Percentiles rank a stretch among this genome's conserved stretches.
Evolutionary conservation across 1,140 invertebrate genomes (phyloP).

Genomic region (Trypoxylus dichotomus): DNA sequence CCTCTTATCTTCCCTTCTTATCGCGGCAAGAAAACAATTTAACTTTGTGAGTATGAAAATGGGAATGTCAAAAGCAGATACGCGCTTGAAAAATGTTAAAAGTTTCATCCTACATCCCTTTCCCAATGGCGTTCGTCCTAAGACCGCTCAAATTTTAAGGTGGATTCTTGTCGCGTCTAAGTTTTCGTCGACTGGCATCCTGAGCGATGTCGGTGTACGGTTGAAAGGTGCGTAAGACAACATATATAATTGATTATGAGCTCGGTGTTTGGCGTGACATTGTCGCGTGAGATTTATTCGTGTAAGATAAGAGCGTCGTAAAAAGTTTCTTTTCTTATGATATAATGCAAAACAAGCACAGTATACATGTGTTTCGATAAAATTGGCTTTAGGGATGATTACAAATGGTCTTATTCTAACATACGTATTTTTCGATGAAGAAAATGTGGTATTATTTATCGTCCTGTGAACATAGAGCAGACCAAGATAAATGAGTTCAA

Average conservation of each 20-base stretch:
- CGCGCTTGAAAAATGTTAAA: constrained; percentile 18
- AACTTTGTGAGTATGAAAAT: constrained; percentile 17
- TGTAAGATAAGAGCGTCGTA: not conserved
- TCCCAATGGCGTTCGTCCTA: not conserved
- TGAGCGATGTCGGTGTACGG: not conserved
- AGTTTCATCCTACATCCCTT: not conserved
- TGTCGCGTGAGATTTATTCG: not conserved
- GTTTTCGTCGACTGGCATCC: not conserved
- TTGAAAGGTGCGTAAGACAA: not conserved
- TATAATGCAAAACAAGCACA: too few relatives aligned
- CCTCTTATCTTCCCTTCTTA: constrained; percentile 3
- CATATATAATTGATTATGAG: constrained; percentile 1
- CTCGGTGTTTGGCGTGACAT: not conserved
- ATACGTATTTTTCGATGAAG: too few relatives aligned
- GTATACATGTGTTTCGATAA: too few relatives aligned
- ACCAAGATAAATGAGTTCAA: too few relatives aligned
- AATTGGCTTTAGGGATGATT: too few relatives aligned
- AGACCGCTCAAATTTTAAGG: constrained; percentile 2
- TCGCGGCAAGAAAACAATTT: constrained; percentile 13
- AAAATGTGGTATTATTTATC: too few relatives aligned
- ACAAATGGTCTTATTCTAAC: too few relatives aligned
- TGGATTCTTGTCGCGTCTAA: not conserved
- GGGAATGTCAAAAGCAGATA: constrained; percentile 23
- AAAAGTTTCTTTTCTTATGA: not conserved
- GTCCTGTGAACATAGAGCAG: too few relatives aligned